Evolutionary conservation across 2,888 invertebrate species (phyloP).

Genomic region (Dysmachus trigonus): DNA sequence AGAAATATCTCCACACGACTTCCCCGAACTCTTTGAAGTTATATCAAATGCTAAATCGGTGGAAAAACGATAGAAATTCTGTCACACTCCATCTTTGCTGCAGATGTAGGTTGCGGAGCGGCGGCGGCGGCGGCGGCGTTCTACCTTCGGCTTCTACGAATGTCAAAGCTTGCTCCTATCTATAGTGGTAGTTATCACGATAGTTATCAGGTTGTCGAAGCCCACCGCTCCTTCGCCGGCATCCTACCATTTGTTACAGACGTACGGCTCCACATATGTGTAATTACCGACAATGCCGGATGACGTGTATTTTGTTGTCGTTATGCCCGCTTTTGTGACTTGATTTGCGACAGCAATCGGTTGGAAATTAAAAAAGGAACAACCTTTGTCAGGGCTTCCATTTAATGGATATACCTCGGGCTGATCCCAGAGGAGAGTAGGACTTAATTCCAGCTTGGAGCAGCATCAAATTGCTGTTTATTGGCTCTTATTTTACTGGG

Average conservation of each 20-base stretch:
- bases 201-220: constrained; percentile 2
- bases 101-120: neutral
- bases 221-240: neutral
- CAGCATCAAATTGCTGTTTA: neutral
- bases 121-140: no score
- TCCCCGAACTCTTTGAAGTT: constrained; percentile 22
- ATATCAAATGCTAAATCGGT: constrained; percentile 31
- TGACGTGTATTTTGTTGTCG: constrained; percentile 30
- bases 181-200: constrained; percentile 15
- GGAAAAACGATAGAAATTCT: constrained; percentile 32
- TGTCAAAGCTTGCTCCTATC: constrained; percentile 17
- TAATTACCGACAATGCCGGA: constrained; percentile 6
- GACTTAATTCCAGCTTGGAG: neutral
- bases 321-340: constrained; percentile 16
- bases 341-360: constrained; percentile 22
- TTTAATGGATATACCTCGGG: neutral
- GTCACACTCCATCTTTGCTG: neutral
- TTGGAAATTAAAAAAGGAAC: constrained; percentile 9
- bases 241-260: neutral
- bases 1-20: constrained; percentile 20
- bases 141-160: neutral
- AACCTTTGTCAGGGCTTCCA: neutral
- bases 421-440: neutral
- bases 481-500: neutral
- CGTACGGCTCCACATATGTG: constrained; percentile 5